These are phyloP conservation scores for Leptinotarsa peninsularis DNA, from an alignment of 2,888 invertebrate species.

Conservation along the genomic window DNA sequence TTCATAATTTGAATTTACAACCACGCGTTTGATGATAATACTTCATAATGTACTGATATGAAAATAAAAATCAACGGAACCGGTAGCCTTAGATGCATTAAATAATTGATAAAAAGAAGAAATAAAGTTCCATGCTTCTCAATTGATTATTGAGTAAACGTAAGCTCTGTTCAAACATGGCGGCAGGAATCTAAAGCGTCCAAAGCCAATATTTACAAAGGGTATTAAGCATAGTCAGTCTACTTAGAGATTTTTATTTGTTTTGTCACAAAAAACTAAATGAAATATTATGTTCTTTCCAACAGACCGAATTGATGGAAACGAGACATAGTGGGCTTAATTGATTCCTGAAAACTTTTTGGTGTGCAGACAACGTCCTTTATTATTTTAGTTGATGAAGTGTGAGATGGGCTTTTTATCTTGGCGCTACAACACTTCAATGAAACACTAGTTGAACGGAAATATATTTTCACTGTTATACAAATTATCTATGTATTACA, in stretches of 20 bases:
- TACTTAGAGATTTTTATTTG: conserved; percentile 58
- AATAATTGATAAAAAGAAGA: conserved; percentile 21
- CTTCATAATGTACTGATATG: not conserved
- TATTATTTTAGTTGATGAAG: conserved; percentile 40
- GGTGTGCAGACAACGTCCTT: conserved; percentile 27
- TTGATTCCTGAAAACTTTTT: conserved; percentile 37
- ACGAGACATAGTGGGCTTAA: conserved; percentile 31
- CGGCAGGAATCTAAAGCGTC: conserved; percentile 60
- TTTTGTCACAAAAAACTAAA: conserved; percentile 58
- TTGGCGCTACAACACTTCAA: not conserved
- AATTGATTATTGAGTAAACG: conserved; percentile 60
- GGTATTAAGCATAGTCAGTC: conserved; percentile 61
- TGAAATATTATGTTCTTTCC: conserved; percentile 57
- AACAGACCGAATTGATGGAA: conserved; percentile 28
- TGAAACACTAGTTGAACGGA: not conserved
- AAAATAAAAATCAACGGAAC: not conserved
- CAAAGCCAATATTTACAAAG: conserved; percentile 61
- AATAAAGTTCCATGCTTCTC: conserved; percentile 49
- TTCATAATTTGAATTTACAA: too few species aligned
- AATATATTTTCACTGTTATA: conserved; percentile 7
- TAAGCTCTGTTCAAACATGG: conserved; percentile 58
- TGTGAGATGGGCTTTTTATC: conserved; percentile 28
- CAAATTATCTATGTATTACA: not conserved
- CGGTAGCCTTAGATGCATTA: not conserved
- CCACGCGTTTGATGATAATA: too few species aligned